Conservation (phyloP, 1,140 invertebrate genomes). For the Oppia nitens region DNA sequence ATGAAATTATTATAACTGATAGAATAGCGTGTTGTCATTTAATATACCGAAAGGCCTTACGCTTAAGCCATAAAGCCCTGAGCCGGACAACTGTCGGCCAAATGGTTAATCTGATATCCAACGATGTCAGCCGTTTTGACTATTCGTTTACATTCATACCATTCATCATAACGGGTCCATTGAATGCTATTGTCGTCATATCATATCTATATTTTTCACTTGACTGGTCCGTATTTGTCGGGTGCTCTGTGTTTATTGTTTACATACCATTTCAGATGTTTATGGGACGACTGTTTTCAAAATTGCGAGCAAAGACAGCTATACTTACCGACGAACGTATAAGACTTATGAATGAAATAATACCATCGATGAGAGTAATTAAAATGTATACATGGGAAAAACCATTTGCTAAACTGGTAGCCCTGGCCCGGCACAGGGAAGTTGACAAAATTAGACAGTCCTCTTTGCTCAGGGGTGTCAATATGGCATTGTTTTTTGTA, state of each 20-base stretch:
- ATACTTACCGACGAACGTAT: constrained; percentile 60
- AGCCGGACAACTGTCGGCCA: constrained; percentile 59
- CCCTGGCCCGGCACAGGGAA: constrained; percentile 40
- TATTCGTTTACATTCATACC: constrained; percentile 29
- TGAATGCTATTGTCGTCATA: constrained; percentile 46
- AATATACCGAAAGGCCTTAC: constrained; percentile 36
- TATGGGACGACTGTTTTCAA: constrained; percentile 39
- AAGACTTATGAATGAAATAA: constrained; percentile 71
- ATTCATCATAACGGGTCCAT: constrained; percentile 43
- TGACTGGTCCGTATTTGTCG: constrained; percentile 51
- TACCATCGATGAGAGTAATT: constrained; percentile 66
- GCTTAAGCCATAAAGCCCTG: constrained; percentile 39
- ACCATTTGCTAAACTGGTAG: constrained; percentile 46
- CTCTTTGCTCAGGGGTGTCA: constrained; percentile 48
- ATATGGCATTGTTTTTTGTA: constrained; percentile 30
- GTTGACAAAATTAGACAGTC: constrained; percentile 46
- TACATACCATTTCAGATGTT: constrained; percentile 66
- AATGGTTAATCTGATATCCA: constrained; percentile 78
- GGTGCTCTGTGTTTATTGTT: constrained; percentile 53
- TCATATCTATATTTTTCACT: constrained; percentile 57
- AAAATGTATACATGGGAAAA: constrained; percentile 81
- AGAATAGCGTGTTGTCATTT: constrained; percentile 35
- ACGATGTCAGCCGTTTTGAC: constrained; percentile 45
- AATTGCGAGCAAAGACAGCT: constrained; percentile 43
- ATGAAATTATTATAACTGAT: no score